These are phyloP conservation scores for Drosophila mulleri DNA, from an alignment of 2,888 invertebrate genomes.

Conservation along the genomic window DNA sequence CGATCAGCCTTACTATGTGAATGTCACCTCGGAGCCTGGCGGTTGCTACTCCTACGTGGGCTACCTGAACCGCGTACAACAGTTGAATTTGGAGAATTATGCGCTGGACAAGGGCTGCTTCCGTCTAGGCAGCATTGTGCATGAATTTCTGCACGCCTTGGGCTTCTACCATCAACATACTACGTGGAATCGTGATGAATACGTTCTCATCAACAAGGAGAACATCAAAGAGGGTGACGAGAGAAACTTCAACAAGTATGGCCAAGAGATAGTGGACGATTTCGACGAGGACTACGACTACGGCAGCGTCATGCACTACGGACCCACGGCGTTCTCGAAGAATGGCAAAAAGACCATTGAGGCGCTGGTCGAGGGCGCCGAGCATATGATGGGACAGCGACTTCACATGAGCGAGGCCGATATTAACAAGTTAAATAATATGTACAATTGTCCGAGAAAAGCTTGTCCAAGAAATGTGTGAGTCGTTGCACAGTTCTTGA, in stretches of 20 bases:
- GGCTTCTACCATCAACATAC: constrained; percentile 94
- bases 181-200: constrained; percentile 90
- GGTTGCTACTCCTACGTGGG: constrained; percentile 93
- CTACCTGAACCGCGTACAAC: constrained; percentile 85
- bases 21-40: constrained; percentile 77
- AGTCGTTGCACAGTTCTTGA: neutral
- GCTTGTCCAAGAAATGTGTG: constrained; percentile 3
- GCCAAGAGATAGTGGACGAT: constrained; percentile 86
- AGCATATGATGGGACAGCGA: constrained; percentile 66
- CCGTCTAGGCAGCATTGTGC: constrained; percentile 87
- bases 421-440: constrained; percentile 76
- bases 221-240: constrained; percentile 86
- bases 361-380: constrained; percentile 82
- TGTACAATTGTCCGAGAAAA: constrained; percentile 74
- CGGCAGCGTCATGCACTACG: constrained; percentile 92
- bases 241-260: constrained; percentile 89
- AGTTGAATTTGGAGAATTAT: constrained; percentile 76
- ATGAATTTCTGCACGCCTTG: constrained; percentile 91
- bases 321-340: constrained; percentile 89
- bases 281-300: constrained; percentile 91
- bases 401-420: constrained; percentile 75
- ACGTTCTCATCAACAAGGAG: constrained; percentile 86
- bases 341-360: constrained; percentile 90
- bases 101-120: constrained; percentile 80
- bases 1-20: constrained; percentile 65